Base-by-base conservation (phyloP, 2,888 invertebrate genomes). In the Ferdinandea cuprea region DNA sequence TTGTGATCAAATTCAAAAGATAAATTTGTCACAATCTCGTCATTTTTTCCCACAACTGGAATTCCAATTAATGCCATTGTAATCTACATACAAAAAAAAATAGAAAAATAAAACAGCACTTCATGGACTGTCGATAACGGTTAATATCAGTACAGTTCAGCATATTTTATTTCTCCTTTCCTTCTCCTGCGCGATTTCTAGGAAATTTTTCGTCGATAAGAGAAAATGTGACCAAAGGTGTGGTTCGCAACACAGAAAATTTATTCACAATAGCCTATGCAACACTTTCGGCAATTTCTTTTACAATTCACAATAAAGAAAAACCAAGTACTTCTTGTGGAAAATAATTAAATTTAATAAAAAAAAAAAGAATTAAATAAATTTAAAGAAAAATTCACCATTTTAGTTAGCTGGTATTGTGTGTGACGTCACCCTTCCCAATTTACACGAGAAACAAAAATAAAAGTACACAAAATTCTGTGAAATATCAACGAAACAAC, bases 371-470 rank as follows among this genome's bases (percentile, higher is more conserved):
- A 28, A 19, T 11, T 3, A 52, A 52, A 52, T 32, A 44, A 25
- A 44, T 37, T 30, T 30, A 52, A 37, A 58, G 25, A 37, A 59
- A 68, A 69, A 59, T 46, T 83, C 83, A 83, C 83, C 83, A 83
- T 83, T 83, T 83, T 65, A 59, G 30, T 76, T 74, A 77, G 59
- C 66, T 77, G 63, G 72, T 72, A 61, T 21, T 25, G 52, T 66
- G 69, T 81, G 77, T 83, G 83, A 83, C 68, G 83, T 83, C 83
- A 83, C 83, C 63, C 78, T 78, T 77, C 58, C 77, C 19, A 73
- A 83, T 63, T 78, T 83, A 78, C 78, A 83, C 66, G 56, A 66
- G 71, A 72, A 50, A 35, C 69, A 21, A 25, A 32, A 30, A 25
- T 8, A 40, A 58, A 13, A 69, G 35, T 59, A 69, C 61, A 71